Conservation (phyloP, 2,888 invertebrate genomes). For the Teinopalpus imperialis region DNA sequence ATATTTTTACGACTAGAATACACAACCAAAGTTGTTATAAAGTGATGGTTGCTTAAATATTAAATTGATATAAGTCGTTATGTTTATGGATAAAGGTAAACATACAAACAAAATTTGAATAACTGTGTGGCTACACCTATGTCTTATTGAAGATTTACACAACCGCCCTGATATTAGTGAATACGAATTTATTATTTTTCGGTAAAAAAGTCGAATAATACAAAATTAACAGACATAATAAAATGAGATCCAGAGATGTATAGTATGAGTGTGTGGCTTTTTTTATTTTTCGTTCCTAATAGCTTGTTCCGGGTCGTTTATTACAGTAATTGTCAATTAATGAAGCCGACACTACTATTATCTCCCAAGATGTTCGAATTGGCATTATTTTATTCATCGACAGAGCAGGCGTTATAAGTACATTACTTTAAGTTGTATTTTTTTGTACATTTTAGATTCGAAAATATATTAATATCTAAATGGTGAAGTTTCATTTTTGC, state of each 20-base stretch:
- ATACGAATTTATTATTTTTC: slow-evolving; percentile 73
- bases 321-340: slow-evolving; percentile 74
- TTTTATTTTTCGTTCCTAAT: slow-evolving; percentile 70
- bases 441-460: slow-evolving; percentile 89
- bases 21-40: slow-evolving; percentile 83
- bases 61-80: slow-evolving; percentile 78
- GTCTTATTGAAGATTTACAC: slow-evolving; percentile 67
- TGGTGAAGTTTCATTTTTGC: slow-evolving; percentile 50
- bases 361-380: slow-evolving; percentile 54
- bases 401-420: slow-evolving; percentile 80
- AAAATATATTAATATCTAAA: slow-evolving; percentile 86
- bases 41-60: slow-evolving; percentile 82
- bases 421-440: slow-evolving; percentile 87
- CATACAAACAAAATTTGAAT: slow-evolving; percentile 59
- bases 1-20: slow-evolving; percentile 83
- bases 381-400: slow-evolving; percentile 61
- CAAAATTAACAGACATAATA: slow-evolving; percentile 36
- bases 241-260: slow-evolving; percentile 44
- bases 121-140: slow-evolving; percentile 62
- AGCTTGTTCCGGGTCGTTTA: slow-evolving; percentile 63
- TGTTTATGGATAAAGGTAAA: slow-evolving; percentile 72
- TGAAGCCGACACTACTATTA: slow-evolving; percentile 56
- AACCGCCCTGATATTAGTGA: slow-evolving; percentile 78
- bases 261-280: slow-evolving; percentile 51
- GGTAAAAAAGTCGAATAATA: slow-evolving; percentile 51